A percentile compares a stretch with the other conserved stretches of the same genome.
Conservation (phyloP, 2,888 invertebrate genomes). For the Phytoseiulus persimilis region DNA sequence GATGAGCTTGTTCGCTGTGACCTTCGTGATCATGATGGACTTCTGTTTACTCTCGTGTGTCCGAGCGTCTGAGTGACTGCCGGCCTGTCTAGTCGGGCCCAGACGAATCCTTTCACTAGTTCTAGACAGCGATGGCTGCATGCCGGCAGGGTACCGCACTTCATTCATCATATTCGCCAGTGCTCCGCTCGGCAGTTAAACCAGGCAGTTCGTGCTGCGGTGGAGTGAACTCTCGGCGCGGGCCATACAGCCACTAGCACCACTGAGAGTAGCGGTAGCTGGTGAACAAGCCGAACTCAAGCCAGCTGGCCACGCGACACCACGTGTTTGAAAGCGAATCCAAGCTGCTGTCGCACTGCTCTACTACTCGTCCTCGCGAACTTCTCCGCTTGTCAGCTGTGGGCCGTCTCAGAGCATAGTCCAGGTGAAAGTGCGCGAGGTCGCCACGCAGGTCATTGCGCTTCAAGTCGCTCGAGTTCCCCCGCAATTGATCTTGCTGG, state of each 20-base stretch:
- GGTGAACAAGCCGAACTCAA: background rate
- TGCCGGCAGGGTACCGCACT: background rate
- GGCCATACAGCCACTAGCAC: background rate
- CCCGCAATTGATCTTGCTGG: background rate
- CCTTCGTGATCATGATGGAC: background rate
- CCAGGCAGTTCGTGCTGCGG: background rate
- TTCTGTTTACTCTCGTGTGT: background rate
- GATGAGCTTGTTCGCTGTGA: background rate
- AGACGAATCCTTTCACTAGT: background rate
- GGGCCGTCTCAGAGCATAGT: background rate
- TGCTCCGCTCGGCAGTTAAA: background rate
- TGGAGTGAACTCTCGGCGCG: background rate
- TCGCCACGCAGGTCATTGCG: background rate
- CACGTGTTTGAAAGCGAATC: conserved; percentile 5
- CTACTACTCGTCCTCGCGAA: background rate
- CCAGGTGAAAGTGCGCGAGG: conserved; percentile 5
- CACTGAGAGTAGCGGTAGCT: background rate
- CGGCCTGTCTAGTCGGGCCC: background rate
- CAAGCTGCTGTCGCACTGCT: background rate
- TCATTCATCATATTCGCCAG: background rate
- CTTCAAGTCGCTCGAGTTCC: background rate
- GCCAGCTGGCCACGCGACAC: conserved; percentile 5
- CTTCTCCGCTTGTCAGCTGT: background rate
- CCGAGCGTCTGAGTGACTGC: background rate
- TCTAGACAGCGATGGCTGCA: background rate